Base-by-base conservation (phyloP, 1,140 invertebrate species). In the Lordiphosa stackelbergi region DNA sequence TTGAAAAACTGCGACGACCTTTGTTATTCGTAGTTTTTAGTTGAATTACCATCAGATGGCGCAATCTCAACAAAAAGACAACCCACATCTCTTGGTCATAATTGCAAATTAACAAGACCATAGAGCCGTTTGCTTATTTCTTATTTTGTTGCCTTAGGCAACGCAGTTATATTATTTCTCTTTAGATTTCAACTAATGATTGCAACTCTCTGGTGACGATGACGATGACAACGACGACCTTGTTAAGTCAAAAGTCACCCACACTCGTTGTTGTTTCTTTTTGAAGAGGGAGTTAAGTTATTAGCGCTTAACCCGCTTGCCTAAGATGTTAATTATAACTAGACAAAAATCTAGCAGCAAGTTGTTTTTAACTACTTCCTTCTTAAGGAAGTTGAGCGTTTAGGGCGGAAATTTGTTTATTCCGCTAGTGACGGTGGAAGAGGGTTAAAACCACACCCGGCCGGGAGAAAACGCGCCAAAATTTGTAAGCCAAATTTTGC, bases 71-170 rank as follows among this genome's bases (percentile, higher is more conserved):
- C 31, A 47, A 31, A 31, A 31, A 31, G 19, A 56, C 52, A 51
- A 35, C 65, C 66, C 65, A 69, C 66, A 69, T 69, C 38, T 11
- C 41, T 53, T 53, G 28, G n/a, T 24, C 31, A 55, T 69, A 69
- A 69, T 69, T 69, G 66, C 65, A 69, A 69, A 69, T 69, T 69
- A 69, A 69, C 65, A 55, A 69, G 49, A 62, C 45, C 66, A 49
- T 57, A 58, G 69, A 51, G 65, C 51, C 13, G 31, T 34, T 49
- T 49, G 43, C 8, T 19, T 46, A n/a, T 45, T 16, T 45, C 19
- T 45, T 43, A 8, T 11, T 11, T n/a, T 24, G 36, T 51, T 37
- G 49, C 49, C 36, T 38, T 22, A 12, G 49, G 49, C 49, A 52
- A 52, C 49, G 43, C 43, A 49, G 31, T 13, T 52, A 31, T 8